Conservation (phyloP, 2,797 vertebrate species). For the Pipistrellus pygmaeus region DNA sequence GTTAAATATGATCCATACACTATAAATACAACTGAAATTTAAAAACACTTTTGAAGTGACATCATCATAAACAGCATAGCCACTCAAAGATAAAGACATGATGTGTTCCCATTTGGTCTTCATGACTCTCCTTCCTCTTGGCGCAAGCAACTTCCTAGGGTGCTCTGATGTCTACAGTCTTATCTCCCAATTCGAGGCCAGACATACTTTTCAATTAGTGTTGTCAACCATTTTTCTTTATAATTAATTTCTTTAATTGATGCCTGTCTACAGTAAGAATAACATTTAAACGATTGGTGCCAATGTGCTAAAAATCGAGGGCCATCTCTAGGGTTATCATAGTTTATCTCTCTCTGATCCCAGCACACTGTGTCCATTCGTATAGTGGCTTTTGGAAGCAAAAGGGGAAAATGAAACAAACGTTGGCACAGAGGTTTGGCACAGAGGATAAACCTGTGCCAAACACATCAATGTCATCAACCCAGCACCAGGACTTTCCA, state of each 20-base stretch:
- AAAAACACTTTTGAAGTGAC: not conserved
- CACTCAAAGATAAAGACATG: not conserved
- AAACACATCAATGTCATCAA: not conserved
- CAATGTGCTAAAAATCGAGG: not conserved
- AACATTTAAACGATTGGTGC: not conserved
- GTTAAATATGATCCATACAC: not conserved
- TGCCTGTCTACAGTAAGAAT: not conserved
- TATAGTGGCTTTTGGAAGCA: not conserved
- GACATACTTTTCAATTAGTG: not conserved
- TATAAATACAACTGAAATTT: not conserved
- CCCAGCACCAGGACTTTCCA: not conserved
- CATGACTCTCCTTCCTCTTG: not conserved
- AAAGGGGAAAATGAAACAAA: not conserved
- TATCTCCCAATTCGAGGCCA: not conserved
- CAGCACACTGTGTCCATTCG: not conserved
- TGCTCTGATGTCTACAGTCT: not conserved
- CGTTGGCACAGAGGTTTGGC: not conserved
- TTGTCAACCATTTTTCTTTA: not conserved
- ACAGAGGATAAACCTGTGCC: not conserved
- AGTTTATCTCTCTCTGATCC: not conserved
- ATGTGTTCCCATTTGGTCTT: not conserved
- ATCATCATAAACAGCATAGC: not conserved
- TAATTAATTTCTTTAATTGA: not conserved
- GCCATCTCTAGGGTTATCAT: not conserved
- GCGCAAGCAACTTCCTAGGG: not conserved